A percentile compares a stretch with the other conserved stretches of the same genome.
phyloP scores from a whole-genome alignment of 2,797 vertebrate species.

The Scomberomorus guttatus region DNA sequence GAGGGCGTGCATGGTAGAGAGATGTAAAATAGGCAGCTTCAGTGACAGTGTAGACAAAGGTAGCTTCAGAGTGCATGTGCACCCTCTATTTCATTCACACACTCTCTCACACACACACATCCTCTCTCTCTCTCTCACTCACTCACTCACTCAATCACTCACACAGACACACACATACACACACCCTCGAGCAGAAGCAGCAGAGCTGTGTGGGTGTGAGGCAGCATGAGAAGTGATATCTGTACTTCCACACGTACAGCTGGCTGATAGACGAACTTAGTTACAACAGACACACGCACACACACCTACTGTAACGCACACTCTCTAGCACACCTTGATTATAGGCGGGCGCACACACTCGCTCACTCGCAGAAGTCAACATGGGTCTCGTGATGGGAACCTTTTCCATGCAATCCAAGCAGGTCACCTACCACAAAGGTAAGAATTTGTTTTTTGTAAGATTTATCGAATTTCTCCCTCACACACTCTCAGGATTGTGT shows the following conservation, averaged over 20 bases:
- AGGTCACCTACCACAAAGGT: constrained; percentile 85
- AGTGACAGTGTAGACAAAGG: constrained; percentile 79
- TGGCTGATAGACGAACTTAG: constrained; percentile 76
- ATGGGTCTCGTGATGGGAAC: constrained; percentile 88
- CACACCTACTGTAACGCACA: constrained; percentile 44
- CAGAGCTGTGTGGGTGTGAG: constrained; percentile 71
- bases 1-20: constrained; percentile 41
- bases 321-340: constrained; percentile 47
- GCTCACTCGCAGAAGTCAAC: constrained; percentile 66
- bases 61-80: constrained; percentile 73
- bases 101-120: constrained; percentile 17
- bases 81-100: constrained; percentile 72
- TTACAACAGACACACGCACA: constrained; percentile 50
- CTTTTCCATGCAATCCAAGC: constrained; percentile 85
- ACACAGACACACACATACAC: constrained; percentile 44
- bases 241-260: constrained; percentile 68
- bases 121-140: constrained; percentile 37
- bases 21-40: constrained; percentile 74
- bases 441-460: constrained; percentile 54
- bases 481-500: background rate
- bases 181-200: constrained; percentile 74
- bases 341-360: constrained; percentile 16
- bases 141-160: constrained; percentile 20
- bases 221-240: constrained; percentile 77
- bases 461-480: background rate